These are phyloP conservation scores for Brachionus koreanus DNA, from an alignment of 1,140 invertebrate species.

Conservation along the genomic window DNA sequence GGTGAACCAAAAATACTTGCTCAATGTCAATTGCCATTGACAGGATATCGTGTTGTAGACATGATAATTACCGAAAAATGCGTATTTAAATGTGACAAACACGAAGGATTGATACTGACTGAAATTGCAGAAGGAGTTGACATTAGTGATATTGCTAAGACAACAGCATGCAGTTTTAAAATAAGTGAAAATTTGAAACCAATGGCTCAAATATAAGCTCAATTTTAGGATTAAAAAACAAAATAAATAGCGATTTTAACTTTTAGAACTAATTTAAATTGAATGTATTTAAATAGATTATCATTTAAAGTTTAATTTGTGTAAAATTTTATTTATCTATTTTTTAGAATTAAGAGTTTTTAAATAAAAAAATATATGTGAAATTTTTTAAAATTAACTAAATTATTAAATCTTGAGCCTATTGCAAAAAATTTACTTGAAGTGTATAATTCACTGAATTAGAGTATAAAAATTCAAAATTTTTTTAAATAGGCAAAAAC, in stretches of 20 bases:
- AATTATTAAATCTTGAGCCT: background rate
- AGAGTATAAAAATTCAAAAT: too few species aligned
- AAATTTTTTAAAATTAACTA: background rate
- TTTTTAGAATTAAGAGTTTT: background rate
- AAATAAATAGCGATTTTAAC: background rate
- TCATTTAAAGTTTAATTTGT: background rate
- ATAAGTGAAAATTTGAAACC: slow-evolving; percentile 19
- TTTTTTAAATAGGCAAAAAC: too few species aligned
- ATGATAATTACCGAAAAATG: slow-evolving; percentile 45
- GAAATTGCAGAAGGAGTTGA: slow-evolving; percentile 39
- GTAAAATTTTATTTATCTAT: background rate
- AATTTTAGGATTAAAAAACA: background rate
- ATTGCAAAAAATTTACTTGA: too few species aligned
- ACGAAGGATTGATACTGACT: slow-evolving; percentile 39
- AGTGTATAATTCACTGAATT: too few species aligned
- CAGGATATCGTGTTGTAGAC: slow-evolving; percentile 42
- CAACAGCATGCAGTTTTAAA: slow-evolving; percentile 23
- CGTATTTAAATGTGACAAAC: slow-evolving; percentile 44
- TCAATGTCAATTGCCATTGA: slow-evolving; percentile 45
- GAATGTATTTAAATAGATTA: background rate
- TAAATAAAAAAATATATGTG: background rate
- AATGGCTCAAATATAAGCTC: slow-evolving; percentile 37
- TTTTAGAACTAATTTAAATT: background rate
- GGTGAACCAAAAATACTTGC: slow-evolving; percentile 45
- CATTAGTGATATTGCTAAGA: slow-evolving; percentile 24